Percentiles rank a stretch among this genome's conserved stretches.
Conservation (phyloP, 2,888 invertebrate species). For the Exephanes ischioxanthus region DNA sequence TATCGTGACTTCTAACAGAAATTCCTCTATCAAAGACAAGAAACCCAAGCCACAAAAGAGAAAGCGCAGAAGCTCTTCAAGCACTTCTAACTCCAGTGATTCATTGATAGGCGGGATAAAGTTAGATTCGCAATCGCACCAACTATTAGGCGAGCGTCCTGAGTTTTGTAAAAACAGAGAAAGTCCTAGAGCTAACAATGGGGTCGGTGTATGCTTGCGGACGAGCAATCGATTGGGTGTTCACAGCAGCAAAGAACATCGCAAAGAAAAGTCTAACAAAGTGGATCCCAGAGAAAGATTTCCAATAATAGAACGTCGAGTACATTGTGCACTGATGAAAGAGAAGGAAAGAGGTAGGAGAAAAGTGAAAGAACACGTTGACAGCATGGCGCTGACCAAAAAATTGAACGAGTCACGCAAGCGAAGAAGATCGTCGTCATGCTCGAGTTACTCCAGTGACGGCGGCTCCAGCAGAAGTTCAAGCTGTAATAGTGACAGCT, state of each 20-base stretch:
- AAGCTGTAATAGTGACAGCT: conserved; percentile 81
- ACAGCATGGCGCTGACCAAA: not conserved
- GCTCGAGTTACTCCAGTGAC: conserved; percentile 76
- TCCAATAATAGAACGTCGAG: conserved; percentile 8
- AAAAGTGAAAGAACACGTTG: not conserved
- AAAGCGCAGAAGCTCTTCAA: conserved; percentile 73
- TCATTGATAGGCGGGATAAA: not conserved
- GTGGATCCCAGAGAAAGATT: conserved; percentile 20
- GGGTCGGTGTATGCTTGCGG: not conserved
- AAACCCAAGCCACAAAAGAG: conserved; percentile 70
- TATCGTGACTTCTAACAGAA: conserved; percentile 70
- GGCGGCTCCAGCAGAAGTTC: conserved; percentile 76
- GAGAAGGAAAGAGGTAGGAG: conserved; percentile 28
- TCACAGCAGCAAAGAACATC: not conserved
- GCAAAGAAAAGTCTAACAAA: not conserved
- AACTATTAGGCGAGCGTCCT: conserved; percentile 14
- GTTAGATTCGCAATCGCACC: not conserved
- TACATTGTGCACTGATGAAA: not conserved
- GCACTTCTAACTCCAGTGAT: conserved; percentile 68
- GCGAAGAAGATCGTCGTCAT: conserved; percentile 74
- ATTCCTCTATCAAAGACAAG: conserved; percentile 76
- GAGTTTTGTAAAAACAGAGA: conserved; percentile 22
- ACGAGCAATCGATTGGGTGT: not conserved
- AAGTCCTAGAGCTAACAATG: not conserved
- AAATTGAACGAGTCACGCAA: conserved; percentile 62